These are phyloP conservation scores for Sabatieria punctata DNA, from an alignment of 2,888 invertebrate species.

Conservation along the genomic window DNA sequence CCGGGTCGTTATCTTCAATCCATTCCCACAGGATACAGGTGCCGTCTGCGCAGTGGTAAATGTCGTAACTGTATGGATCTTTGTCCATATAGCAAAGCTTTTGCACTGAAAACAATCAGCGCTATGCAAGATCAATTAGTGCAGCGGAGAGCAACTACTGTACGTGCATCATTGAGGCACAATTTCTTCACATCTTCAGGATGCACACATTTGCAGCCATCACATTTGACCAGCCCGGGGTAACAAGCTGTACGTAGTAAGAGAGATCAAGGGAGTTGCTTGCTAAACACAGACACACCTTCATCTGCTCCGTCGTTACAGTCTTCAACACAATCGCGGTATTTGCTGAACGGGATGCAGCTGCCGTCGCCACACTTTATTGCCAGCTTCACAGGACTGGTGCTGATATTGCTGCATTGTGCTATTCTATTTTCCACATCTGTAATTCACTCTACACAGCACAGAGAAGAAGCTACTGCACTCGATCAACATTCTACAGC, in stretches of 20 bases:
- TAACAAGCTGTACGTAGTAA: background rate
- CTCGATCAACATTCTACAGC: too few relatives aligned
- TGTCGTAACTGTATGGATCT: background rate
- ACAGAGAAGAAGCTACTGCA: background rate
- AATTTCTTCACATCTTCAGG: background rate
- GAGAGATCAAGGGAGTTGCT: background rate
- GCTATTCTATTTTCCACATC: background rate
- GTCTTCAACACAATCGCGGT: conserved; percentile 5
- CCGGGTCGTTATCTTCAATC: background rate
- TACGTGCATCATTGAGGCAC: background rate
- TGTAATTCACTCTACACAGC: background rate
- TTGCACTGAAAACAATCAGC: background rate
- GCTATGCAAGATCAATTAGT: background rate
- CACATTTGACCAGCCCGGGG: conserved; percentile 2
- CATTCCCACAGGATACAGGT: background rate
- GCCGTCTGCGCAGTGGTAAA: background rate
- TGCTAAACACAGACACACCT: background rate
- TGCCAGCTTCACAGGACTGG: background rate
- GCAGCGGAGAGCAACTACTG: background rate
- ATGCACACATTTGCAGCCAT: conserved; percentile 6
- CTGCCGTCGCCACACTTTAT: conserved; percentile 4
- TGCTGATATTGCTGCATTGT: background rate
- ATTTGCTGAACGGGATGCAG: conserved; percentile 3
- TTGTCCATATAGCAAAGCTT: background rate
- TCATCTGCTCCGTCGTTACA: conserved; percentile 6